Percentiles rank a stretch among this genome's conserved stretches.
Evolutionary conservation across 2,113 vertebrate species (phyloP).

Genomic region (Peromyscus maniculatus): DNA sequence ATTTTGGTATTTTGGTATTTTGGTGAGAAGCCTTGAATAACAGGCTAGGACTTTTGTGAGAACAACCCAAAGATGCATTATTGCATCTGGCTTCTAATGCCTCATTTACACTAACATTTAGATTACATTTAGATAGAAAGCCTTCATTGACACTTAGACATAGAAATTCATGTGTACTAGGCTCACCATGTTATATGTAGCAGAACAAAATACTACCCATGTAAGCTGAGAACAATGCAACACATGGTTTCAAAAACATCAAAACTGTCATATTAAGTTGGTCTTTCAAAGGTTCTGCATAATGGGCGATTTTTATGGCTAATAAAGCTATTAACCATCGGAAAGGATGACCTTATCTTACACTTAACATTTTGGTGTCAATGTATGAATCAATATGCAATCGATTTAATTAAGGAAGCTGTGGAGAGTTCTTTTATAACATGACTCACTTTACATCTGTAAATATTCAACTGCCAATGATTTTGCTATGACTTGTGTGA

Average conservation of each 20-base stretch:
- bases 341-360: conserved; percentile 53
- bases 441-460: conserved; percentile 65
- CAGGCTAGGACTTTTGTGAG: neutral
- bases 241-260: neutral
- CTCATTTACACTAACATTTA: neutral
- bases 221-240: conserved; percentile 19
- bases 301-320: conserved; percentile 48
- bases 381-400: conserved; percentile 55
- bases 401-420: conserved; percentile 69
- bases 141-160: neutral
- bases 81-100: neutral
- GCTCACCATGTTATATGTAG: neutral
- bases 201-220: neutral
- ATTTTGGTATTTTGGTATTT: conserved; percentile 20
- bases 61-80: neutral
- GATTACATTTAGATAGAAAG: conserved; percentile 4
- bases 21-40: neutral
- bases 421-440: conserved; percentile 49
- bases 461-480: conserved; percentile 72
- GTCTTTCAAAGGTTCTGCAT: neutral
- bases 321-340: conserved; percentile 63
- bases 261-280: conserved; percentile 56
- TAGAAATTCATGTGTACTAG: neutral
- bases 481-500: conserved; percentile 44
- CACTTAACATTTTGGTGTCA: conserved; percentile 54